Percentiles rank a stretch among this genome's conserved stretches.
These are phyloP conservation scores for Erpornis zantholeuca DNA, from an alignment of 2,113 vertebrate species.

Conservation along the genomic window DNA sequence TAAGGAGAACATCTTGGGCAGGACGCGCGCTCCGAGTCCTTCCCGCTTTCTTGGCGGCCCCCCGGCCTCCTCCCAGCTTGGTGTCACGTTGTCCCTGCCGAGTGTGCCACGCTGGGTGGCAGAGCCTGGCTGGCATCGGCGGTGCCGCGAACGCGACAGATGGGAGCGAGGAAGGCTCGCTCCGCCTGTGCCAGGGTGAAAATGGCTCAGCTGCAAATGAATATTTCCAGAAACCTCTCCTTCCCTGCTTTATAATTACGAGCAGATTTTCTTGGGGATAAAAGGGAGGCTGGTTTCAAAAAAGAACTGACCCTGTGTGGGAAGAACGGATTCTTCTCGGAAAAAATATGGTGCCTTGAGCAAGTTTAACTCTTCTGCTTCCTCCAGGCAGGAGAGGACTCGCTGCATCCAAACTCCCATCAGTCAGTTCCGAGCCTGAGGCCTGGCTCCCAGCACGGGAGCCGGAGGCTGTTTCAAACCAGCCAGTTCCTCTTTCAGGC, in stretches of 20 bases:
- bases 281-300: constrained; percentile 60
- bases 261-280: constrained; percentile 68
- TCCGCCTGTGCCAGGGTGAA: constrained; percentile 62
- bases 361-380: constrained; percentile 49
- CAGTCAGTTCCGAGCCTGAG: neutral
- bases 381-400: neutral
- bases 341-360: constrained; percentile 48
- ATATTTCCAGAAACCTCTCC: constrained; percentile 66
- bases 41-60: neutral
- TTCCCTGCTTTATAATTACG: constrained; percentile 58
- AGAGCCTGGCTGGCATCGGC: constrained; percentile 33
- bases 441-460: neutral
- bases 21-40: neutral
- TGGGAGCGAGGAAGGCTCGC: constrained; percentile 46
- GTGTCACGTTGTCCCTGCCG: constrained; percentile 15
- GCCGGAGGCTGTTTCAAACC: neutral
- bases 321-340: constrained; percentile 55
- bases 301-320: constrained; percentile 66
- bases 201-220: constrained; percentile 67
- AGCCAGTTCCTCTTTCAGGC: neutral
- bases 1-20: constrained; percentile 37
- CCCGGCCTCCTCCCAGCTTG: neutral
- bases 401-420: neutral
- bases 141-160: constrained; percentile 13
- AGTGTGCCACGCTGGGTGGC: constrained; percentile 30